Evolutionary conservation across 1,140 invertebrate species (phyloP), one percentile per base, ranked within the genome.

Genomic region (Sinonovacula constricta): DNA sequence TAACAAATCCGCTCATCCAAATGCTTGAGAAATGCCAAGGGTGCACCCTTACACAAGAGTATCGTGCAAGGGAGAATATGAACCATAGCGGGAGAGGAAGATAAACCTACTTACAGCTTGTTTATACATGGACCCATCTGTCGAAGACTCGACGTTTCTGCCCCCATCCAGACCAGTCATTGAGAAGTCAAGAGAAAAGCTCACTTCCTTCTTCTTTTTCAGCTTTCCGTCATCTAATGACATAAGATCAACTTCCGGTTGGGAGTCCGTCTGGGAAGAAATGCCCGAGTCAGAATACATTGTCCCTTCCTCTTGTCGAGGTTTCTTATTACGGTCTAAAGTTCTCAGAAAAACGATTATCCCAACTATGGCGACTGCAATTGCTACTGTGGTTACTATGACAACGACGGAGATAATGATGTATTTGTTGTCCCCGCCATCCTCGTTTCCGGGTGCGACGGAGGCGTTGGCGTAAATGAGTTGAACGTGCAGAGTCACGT

Each of bases 401-500:
- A 78, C 75, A 51, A 78, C 66, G n/a, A 78, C 75, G 10, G 75
- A 60, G 14, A 78, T 78, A 26, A 78, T 78, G 31, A 78, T 63
- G 33, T 78, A 69, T 63, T 68, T 78, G 28, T 24, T 59, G n/a
- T n/a, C n/a, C 30, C 68, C 62, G 7, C 51, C 66, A 26, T n/a
- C 28, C 24, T 34, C 36, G 26, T 26, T 54, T 26, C 15, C 56
- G 24, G 24, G 18, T 15, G 45, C 3, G 28, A 26, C n/a, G n/a
- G 24, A 7, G n/a, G 65, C 56, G 63, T 68, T 69, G 18, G 66
- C 57, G 65, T 78, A 78, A 22, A 78, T n/a, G 4, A 78, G 51
- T 26, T 70, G 22, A 28, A 78, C 51, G 22, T 62, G 69, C 15
- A 78, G 31, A 2, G 65, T 62, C 0, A 33, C 67, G 49, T 14